Percentiles rank a stretch among this genome's conserved stretches.
These are phyloP conservation scores for Anguilla marmorata DNA, from an alignment of 2,797 vertebrate species.

Conservation along the genomic window DNA sequence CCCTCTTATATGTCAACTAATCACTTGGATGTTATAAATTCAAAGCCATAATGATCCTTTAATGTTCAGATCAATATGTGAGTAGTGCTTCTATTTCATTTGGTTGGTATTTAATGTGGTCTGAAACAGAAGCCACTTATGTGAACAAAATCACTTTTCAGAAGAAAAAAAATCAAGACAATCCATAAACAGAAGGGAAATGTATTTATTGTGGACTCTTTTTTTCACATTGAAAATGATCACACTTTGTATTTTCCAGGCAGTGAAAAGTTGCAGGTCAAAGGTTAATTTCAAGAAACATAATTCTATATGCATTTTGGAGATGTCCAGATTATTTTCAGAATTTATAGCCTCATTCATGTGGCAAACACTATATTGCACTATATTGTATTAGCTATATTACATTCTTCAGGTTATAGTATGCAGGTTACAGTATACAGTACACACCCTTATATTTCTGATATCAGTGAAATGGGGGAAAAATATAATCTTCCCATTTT, in stretches of 20 bases:
- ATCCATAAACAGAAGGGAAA: not conserved
- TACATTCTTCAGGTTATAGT: not conserved
- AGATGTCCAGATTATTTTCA: not conserved
- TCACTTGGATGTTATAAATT: conserved; percentile 58
- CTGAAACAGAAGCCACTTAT: conserved; percentile 46
- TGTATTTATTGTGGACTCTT: not conserved
- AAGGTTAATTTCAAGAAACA: not conserved
- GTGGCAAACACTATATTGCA: not conserved
- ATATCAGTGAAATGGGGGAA: not conserved
- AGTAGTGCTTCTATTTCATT: conserved; percentile 54
- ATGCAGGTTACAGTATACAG: not conserved
- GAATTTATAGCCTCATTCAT: not conserved
- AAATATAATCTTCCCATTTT: not conserved
- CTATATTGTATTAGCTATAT: not conserved
- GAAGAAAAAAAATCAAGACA: conserved; percentile 18
- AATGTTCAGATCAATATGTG: conserved; percentile 64
- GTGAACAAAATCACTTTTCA: conserved; percentile 41
- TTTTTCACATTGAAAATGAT: not conserved
- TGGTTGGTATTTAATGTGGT: conserved; percentile 52
- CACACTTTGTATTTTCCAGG: not conserved
- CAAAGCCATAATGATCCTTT: conserved; percentile 60
- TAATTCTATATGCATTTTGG: not conserved
- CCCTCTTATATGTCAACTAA: conserved; percentile 59
- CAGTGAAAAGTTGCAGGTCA: not conserved
- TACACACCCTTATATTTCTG: not conserved